These are phyloP conservation scores for Cephus nigrinus DNA, from an alignment of 2,888 invertebrate genomes.

Conservation along the genomic window DNA sequence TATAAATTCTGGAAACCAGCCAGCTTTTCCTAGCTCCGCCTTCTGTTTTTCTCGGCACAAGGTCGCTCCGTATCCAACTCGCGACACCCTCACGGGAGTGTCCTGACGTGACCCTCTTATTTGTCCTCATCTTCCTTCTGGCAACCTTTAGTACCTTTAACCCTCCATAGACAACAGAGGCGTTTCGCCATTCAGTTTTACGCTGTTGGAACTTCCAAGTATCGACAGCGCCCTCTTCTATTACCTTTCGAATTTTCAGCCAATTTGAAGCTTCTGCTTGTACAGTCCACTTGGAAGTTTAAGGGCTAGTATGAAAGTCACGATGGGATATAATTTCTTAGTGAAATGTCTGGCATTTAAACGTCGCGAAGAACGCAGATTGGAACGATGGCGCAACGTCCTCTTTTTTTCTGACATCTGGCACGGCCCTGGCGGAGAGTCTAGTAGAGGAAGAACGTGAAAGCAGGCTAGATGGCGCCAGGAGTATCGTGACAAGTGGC, in stretches of 20 bases:
- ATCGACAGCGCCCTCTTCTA: neutral
- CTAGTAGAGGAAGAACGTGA: neutral
- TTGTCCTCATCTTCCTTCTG: neutral
- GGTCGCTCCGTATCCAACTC: neutral
- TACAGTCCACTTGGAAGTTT: neutral
- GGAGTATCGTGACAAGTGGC: constrained; percentile 26
- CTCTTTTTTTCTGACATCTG: neutral
- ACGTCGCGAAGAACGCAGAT: neutral
- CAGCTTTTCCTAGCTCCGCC: constrained; percentile 17
- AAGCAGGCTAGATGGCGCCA: constrained; percentile 26
- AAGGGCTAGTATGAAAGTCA: neutral
- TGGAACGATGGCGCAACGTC: neutral
- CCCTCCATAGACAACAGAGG: neutral
- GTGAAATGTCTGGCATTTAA: neutral
- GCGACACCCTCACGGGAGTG: neutral
- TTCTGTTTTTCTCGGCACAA: constrained; percentile 5
- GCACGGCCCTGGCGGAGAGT: neutral
- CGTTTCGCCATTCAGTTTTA: neutral
- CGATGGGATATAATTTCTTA: neutral
- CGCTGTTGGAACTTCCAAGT: neutral
- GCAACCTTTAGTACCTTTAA: neutral
- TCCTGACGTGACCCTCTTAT: constrained; percentile 31
- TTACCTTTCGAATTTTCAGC: neutral
- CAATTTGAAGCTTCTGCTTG: neutral
- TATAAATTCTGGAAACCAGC: constrained; percentile 30